A percentile compares a stretch with the other conserved stretches of the same genome.
Conservation (phyloP, 2,888 invertebrate genomes). For the Acrocyrtus sp. region DNA sequence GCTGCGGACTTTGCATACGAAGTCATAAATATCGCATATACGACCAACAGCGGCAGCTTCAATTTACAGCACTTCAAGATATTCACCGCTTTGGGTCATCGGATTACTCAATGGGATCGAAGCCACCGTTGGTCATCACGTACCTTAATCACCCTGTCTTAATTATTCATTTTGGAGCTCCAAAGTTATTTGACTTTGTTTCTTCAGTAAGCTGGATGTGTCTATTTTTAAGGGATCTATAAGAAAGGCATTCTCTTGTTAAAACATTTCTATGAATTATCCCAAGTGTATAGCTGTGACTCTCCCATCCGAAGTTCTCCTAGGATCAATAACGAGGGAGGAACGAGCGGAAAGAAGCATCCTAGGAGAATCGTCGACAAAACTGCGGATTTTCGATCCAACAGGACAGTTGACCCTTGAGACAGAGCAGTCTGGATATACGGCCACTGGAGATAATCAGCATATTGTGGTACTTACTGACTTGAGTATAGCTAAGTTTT, state of each 20-base stretch:
- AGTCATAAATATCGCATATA: constrained; percentile 49
- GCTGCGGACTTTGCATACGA: constrained; percentile 47
- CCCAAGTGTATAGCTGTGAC: constrained; percentile 49
- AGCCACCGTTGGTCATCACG: constrained; percentile 38
- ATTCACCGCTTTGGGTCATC: constrained; percentile 42
- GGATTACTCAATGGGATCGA: constrained; percentile 41
- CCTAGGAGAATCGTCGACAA: constrained; percentile 40
- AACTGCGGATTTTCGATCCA: constrained; percentile 36
- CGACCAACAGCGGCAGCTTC: constrained; percentile 39
- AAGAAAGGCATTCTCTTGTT: neutral
- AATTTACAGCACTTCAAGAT: constrained; percentile 46
- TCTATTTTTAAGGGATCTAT: neutral
- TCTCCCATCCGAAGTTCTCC: constrained; percentile 47
- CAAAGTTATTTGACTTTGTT: constrained; percentile 46
- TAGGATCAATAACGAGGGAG: constrained; percentile 52
- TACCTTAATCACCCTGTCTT: constrained; percentile 40
- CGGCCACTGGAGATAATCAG: constrained; percentile 47
- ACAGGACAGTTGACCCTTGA: constrained; percentile 37
- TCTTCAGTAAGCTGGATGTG: constrained; percentile 29
- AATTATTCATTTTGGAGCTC: constrained; percentile 51
- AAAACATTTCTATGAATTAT: neutral
- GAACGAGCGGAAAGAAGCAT: constrained; percentile 33
- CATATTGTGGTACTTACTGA: constrained; percentile 42
- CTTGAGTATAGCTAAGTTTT: neutral
- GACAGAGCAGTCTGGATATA: constrained; percentile 42